Conservation (phyloP, 2,113 vertebrate genomes). For the Piaya cayana region DNA sequence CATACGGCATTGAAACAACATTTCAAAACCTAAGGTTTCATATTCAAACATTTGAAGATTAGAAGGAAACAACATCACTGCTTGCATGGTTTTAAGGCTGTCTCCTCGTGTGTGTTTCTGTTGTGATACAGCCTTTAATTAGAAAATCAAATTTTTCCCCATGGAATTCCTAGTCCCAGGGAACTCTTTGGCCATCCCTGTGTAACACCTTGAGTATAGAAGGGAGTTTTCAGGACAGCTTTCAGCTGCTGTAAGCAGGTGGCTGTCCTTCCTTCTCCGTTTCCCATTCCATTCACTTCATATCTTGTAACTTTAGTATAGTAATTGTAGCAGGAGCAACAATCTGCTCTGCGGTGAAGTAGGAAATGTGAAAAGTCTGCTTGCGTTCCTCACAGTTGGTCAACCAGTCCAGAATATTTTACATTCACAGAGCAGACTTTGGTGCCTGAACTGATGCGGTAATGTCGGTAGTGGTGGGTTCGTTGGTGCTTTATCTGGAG, state of each 20-base stretch:
- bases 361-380: background rate
- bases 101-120: background rate
- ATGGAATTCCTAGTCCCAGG: background rate
- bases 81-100: background rate
- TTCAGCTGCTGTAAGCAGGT: background rate
- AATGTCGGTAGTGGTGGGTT: accelerated
- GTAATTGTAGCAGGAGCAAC: background rate
- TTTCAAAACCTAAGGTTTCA: background rate
- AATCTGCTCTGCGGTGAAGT: background rate
- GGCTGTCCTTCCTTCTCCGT: background rate
- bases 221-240: background rate
- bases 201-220: background rate
- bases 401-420: background rate
- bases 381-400: background rate
- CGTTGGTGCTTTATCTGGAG: background rate
- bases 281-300: background rate
- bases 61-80: background rate
- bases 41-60: background rate
- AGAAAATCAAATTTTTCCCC: background rate
- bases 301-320: background rate
- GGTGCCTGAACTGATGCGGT: accelerated
- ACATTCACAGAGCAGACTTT: background rate
- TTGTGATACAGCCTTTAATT: slow-evolving; percentile 15
- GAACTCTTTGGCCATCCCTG: background rate
- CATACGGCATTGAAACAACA: background rate